These are phyloP conservation scores for Perca fluviatilis DNA, from an alignment of 2,113 vertebrate genomes.

Conservation along the genomic window DNA sequence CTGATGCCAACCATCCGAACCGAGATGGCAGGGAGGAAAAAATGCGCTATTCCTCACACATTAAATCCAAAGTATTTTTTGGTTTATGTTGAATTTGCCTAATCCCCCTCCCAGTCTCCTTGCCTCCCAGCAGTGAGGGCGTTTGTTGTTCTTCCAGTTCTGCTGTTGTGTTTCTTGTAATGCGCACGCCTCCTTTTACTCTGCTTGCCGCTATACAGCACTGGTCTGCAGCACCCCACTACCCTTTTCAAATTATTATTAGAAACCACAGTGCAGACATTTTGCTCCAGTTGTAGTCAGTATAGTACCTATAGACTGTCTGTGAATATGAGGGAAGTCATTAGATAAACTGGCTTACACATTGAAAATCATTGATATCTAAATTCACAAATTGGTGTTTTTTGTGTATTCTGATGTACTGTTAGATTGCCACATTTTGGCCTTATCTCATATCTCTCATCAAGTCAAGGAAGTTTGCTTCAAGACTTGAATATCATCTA, in stretches of 20 bases:
- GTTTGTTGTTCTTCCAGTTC: slow-evolving; percentile 47
- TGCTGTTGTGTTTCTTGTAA: slow-evolving; percentile 27
- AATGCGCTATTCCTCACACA: slow-evolving; percentile 22
- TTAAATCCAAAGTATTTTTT: slow-evolving; percentile 50
- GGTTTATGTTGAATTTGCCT: slow-evolving; percentile 44
- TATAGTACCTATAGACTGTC: not conserved
- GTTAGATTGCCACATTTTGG: not conserved
- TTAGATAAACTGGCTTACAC: slow-evolving; percentile 10
- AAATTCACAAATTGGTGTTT: not conserved
- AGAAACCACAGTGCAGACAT: slow-evolving; percentile 17
- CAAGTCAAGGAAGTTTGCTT: not conserved
- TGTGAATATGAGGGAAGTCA: slow-evolving; percentile 7
- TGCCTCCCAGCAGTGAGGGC: slow-evolving; percentile 19
- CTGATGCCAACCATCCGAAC: slow-evolving; percentile 50
- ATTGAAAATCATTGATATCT: not conserved
- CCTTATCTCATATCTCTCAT: not conserved
- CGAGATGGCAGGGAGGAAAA: slow-evolving; percentile 43
- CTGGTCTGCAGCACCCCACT: slow-evolving; percentile 27
- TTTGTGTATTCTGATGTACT: not conserved
- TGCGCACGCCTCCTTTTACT: slow-evolving; percentile 15
- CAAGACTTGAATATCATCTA: not conserved
- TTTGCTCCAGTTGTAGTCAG: slow-evolving; percentile 39
- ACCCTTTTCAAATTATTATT: slow-evolving; percentile 52
- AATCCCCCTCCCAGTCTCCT: slow-evolving; percentile 38
- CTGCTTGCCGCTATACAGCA: slow-evolving; percentile 14